Base-by-base conservation (phyloP, 2,797 vertebrate genomes). In the Peromyscus nudipes region DNA sequence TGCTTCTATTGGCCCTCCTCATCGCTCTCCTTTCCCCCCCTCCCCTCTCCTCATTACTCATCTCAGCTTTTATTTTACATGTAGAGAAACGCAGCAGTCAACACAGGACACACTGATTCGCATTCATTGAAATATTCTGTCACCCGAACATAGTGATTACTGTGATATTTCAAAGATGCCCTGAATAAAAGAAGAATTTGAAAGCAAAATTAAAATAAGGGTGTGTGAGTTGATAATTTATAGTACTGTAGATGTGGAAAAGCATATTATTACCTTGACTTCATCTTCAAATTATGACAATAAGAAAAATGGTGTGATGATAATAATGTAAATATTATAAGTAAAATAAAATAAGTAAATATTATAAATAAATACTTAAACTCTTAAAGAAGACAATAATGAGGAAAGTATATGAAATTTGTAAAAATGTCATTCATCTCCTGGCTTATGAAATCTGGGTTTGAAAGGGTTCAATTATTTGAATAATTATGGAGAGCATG, bases 101-200 rank as follows among this genome's bases (percentile, higher is more conserved):
- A 64, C 29, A 71, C 25, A 83, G 10, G 6, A 71, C 52, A 8
- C 86, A 40, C 67, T 49, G 17, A 69, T 49, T 95, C 23, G 2
- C 17, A 82, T 60, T 85, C 91, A 95, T 8, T 62, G 49, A 95
- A 93, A 95, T n/a, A 23, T 2, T 71, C 31, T 87, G 4, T 25
- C 34, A 84, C 60, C 7, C 73, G 29, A 93, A 23, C 12, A 65
- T 13, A 83, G 34, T 62, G 5, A 76, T 16, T 52, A 17, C 52
- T 64, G 0, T 64, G 23, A 73, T 83, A 27, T 62, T 82, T 93
- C 62, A 76, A 80, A 84, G 91, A 79, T 69, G 34, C 11, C 46
- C 86, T 86, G 49, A 82, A 69, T 90, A 21, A 85, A 14, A 23
- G 25, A 49, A 21, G 19, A 91, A 43, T 65, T 73, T 40, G 23